phyloP scores from a whole-genome alignment of 2,113 vertebrate species.

The Dipodomys merriami region DNA sequence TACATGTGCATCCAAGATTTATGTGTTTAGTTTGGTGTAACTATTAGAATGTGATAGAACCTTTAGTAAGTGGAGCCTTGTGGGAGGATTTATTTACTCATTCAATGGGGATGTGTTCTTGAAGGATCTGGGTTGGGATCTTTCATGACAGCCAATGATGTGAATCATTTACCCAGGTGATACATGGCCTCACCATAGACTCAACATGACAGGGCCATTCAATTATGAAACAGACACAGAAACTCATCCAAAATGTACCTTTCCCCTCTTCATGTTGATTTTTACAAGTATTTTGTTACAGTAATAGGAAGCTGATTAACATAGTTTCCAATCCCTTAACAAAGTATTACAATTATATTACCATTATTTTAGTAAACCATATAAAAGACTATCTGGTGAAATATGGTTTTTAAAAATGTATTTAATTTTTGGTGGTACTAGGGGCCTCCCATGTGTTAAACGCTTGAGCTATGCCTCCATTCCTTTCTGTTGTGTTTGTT shows the following conservation, averaged over 20 bases:
- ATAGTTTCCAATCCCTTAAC: background rate
- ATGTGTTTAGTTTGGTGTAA: background rate
- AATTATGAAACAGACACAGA: background rate
- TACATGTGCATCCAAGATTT: background rate
- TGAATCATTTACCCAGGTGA: background rate
- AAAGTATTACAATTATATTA: background rate
- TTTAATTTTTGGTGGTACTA: no score
- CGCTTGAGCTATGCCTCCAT: no score
- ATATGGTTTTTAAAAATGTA: background rate
- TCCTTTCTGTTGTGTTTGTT: no score
- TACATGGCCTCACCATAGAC: background rate
- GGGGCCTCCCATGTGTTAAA: no score
- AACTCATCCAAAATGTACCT: background rate
- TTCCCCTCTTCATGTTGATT: background rate
- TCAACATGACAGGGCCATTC: background rate
- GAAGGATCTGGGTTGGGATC: no score
- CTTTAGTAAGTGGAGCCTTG: background rate
- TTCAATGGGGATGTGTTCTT: background rate
- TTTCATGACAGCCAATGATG: background rate
- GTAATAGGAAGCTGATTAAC: background rate
- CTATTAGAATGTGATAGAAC: background rate
- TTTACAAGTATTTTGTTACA: background rate
- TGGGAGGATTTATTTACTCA: background rate
- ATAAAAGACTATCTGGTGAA: background rate
- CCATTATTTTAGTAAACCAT: background rate